Evolutionary conservation across 2,888 invertebrate genomes (phyloP).

Genomic region (Chrysolina haemoptera): DNA sequence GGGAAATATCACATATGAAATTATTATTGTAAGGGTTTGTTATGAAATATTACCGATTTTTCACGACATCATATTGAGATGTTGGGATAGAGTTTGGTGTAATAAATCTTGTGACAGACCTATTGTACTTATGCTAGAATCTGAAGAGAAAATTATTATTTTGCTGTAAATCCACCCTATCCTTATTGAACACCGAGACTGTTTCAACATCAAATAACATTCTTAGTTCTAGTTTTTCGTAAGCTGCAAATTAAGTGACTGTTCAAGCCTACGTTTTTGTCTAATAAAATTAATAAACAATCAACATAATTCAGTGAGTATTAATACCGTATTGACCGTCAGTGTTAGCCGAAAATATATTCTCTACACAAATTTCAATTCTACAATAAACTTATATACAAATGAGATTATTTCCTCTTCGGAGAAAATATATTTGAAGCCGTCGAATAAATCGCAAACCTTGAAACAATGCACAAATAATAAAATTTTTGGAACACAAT

Average conservation of each 20-base stretch:
- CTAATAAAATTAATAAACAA: conserved; percentile 29
- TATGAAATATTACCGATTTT: too few relatives aligned
- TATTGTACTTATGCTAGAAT: conserved; percentile 38
- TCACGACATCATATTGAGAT: background rate
- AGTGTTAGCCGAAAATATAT: conserved; percentile 33
- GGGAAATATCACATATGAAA: too few relatives aligned
- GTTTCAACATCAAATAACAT: conserved; percentile 36
- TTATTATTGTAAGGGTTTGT: too few relatives aligned
- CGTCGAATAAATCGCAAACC: conserved; percentile 12
- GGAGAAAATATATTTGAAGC: conserved; percentile 15
- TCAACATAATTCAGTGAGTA: conserved; percentile 33
- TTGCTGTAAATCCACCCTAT: conserved; percentile 34
- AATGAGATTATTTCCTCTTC: conserved; percentile 6
- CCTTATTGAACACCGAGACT: conserved; percentile 42
- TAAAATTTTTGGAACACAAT: background rate
- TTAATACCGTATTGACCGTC: conserved; percentile 28
- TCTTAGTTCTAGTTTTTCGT: conserved; percentile 31
- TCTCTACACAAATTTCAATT: conserved; percentile 40
- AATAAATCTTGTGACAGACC: conserved; percentile 34
- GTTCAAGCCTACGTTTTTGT: conserved; percentile 31
- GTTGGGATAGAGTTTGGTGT: conserved; percentile 26
- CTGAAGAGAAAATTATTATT: conserved; percentile 37
- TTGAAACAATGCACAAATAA: conserved; percentile 18
- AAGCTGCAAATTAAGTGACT: conserved; percentile 39
- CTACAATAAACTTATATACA: conserved; percentile 26